Conservation (phyloP, 2,113 vertebrate genomes). For the Crotalus viridis region DNA sequence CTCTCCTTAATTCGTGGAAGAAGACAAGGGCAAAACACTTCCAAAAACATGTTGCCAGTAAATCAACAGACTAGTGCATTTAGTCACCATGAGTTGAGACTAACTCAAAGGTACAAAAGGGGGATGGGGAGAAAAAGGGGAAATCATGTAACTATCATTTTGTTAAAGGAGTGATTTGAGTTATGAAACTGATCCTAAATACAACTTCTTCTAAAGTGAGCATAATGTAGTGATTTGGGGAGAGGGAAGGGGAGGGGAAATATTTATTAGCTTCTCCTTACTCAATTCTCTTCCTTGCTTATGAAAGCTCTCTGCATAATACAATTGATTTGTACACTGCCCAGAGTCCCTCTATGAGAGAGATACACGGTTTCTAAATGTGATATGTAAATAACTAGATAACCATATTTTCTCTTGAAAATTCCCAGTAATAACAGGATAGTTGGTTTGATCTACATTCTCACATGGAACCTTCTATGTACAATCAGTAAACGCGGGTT, state of each 20-base stretch:
- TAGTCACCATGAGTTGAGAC: background rate
- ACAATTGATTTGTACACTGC: too few relatives aligned
- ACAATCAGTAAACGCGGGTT: background rate
- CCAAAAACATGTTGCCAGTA: background rate
- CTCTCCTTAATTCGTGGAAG: too few relatives aligned
- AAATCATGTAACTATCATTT: background rate
- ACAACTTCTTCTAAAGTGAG: background rate
- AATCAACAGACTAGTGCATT: background rate
- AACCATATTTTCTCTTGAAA: background rate
- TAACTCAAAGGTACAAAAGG: background rate
- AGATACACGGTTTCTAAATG: too few relatives aligned
- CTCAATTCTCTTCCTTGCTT: background rate
- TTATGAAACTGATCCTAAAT: background rate
- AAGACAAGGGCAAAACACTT: background rate
- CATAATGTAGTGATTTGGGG: slow-evolving; percentile 13
- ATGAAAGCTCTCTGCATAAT: background rate
- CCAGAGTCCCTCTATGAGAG: too few relatives aligned
- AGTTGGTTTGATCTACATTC: background rate
- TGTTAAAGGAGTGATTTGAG: background rate
- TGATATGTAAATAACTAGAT: too few relatives aligned
- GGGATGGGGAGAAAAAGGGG: background rate
- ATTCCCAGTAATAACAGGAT: background rate
- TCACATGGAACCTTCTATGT: background rate
- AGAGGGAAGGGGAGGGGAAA: background rate
- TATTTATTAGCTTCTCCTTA: background rate